phyloP scores from a whole-genome alignment of 2,113 vertebrate genomes.

The Colossoma macropomum region DNA sequence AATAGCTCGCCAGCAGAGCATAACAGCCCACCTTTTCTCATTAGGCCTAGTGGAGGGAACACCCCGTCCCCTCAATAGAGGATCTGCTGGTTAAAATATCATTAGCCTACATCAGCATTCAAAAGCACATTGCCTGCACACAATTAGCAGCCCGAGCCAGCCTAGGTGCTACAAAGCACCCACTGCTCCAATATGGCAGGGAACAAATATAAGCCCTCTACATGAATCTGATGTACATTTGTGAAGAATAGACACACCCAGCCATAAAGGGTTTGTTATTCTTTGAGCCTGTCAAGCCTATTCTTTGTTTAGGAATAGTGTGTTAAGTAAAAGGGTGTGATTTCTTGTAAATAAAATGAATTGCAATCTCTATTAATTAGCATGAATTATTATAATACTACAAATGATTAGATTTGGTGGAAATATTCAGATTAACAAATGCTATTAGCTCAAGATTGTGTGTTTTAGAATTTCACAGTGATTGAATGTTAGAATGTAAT shows the following conservation, averaged over 20 bases:
- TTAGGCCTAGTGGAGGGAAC: conserved; percentile 64
- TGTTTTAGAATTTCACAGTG: too few relatives aligned
- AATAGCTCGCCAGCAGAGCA: conserved; percentile 63
- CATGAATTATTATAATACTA: not conserved
- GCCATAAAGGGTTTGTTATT: conserved; percentile 23
- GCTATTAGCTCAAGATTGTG: too few relatives aligned
- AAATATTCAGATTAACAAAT: not conserved
- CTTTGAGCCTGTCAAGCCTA: conserved; percentile 7
- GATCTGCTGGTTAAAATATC: conserved; percentile 64
- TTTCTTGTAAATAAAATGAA: not conserved
- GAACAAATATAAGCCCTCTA: conserved; percentile 43
- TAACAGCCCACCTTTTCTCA: conserved; percentile 68
- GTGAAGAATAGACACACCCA: not conserved
- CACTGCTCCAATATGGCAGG: conserved; percentile 40
- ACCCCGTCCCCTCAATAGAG: conserved; percentile 60
- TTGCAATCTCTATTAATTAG: not conserved
- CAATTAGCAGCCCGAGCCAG: conserved; percentile 55
- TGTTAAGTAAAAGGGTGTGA: not conserved
- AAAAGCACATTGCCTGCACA: conserved; percentile 50
- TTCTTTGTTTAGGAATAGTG: not conserved
- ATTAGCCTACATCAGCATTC: conserved; percentile 64
- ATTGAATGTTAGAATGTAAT: too few relatives aligned
- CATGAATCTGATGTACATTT: conserved; percentile 12
- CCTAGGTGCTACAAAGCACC: conserved; percentile 51
- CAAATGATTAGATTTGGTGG: not conserved